Evolutionary conservation across 2,888 invertebrate genomes (phyloP), one percentile per base, ranked within the genome.

Genomic region (Tribolium freemani): DNA sequence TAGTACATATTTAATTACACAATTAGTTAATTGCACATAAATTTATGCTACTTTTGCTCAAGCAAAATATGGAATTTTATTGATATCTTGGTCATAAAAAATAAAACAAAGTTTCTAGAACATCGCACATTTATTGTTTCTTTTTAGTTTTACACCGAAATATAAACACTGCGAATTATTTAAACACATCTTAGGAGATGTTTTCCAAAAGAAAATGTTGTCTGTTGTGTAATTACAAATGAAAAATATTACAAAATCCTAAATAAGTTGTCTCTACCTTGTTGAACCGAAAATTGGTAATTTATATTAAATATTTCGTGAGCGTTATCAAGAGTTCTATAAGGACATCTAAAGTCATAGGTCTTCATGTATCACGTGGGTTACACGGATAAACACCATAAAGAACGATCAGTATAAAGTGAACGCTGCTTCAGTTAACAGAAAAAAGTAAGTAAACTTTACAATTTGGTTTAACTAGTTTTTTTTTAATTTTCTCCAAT

Each of bases 321-420:
- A 38, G 10, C 5, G 69, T 77, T 79, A 78, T 75, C 75, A 71
- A 72, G 75, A 77, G 80, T 79, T 78, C 76, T 56, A 69, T 53
- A 76, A 77, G 76, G 70, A 73, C 76, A 80, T 80, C 79, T 75
- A 50, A 67, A 73, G 78, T 79, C 76, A 79, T 74, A 79, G 79
- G 79, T 79, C 78, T 72, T 66, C 50, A 66, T 50, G 73, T 69
- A 53, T 73, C 73, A 73, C 73, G 70, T 66, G 58, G 66, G 16
- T 61, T 61, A 21, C 66, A 73, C 16, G 70, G 57, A 66, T 51
- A 60, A 70, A 61, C 70, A 26, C 48, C 10, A 53, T n/a, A 21
- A 54, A 66, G 54, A 64, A 57, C 50, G 20, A 45, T 69, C 60
- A 69, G 69, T 72, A 16, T 50, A 10, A 50, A 72, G 66, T 71